Evolutionary conservation across 1,140 invertebrate species (phyloP), one percentile per base, ranked within the genome.

Genomic region (Drosophila arizonae): DNA sequence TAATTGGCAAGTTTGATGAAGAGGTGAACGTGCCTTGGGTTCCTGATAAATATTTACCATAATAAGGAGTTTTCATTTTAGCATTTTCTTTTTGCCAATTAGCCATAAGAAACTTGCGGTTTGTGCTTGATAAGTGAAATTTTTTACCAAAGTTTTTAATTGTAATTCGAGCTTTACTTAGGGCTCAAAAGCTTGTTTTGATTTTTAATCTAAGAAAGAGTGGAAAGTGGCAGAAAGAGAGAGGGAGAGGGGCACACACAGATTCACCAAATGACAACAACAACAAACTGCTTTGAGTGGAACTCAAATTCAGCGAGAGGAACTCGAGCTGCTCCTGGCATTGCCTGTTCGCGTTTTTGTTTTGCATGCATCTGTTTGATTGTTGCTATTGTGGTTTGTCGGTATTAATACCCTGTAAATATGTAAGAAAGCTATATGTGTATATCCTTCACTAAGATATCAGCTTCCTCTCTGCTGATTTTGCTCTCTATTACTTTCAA

Each of bases 261-360:
- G 15, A 63, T 13, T 39, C 10, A 4, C 11, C 10, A 11, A 39
- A 39, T 39, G 36, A 50, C 58, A 62, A 50, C 24, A 43, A 33
- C 50, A 64, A 28, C 2, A 54, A 69, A 36, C 45, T 66, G 62
- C 26, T 43, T 52, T 58, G 61, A 15, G 52, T 65, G 39, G 39
- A 13, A 57, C 33, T 66, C 64, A 68, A 13, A 57, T 24, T 66
- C 64, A 68, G 48, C 56, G 57, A 55, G 56, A 41, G 45, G 41
- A 30, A 26, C 26, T 72, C 45, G 13, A 68, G 55, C 73, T 78
- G 81, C 81, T 65, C 77, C 60, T 76, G 80, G 72, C 79, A 82
- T 66, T 79, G 71, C 48, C 63, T 63, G 50, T 13, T 52, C 65
- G 45, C 51, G 51, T 66, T 75, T 75, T 75, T 75, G 51, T 76